Evolutionary conservation across 2,797 vertebrate genomes (phyloP), one percentile per base, ranked within the genome.

Genomic region (Graptemys geographica): DNA sequence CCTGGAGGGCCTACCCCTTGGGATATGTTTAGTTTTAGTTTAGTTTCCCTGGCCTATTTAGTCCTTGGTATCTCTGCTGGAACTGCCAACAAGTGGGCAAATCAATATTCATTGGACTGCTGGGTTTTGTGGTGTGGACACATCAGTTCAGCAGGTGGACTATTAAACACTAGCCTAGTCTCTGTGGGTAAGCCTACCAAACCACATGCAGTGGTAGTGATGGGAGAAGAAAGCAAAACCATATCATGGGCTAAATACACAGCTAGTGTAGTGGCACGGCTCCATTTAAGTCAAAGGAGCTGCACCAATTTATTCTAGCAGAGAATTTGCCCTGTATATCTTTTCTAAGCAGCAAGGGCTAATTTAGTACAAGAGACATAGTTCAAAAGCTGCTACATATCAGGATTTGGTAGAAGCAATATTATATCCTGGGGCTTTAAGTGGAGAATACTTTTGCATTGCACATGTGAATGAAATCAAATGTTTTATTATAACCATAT

Each of bases 321-420:
- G 74, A 47, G 44, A 49, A 49, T 78, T 49, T 49, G 76, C 83
- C 78, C 91, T 92, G 69, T 84, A 86, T 88, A 88, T 49, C 44
- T 28, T 72, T 72, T 72, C 65, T 72, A 72, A 91, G 80, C 51
- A 88, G 51, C 52, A 52, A 93, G 13, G 74, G 28, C 74, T 47
- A 31, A 11, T 31, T 84, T 92, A 94, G 89, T 90, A 56, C 11
- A 90, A 91, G 78, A 76, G 65, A 95, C 21, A 1, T 27, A 81
- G 83, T 90, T 93, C 93, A 93, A 94, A 87, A 96, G 27, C 31
- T 56, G 23, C 41, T 47, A 82, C 27, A 44, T 44, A 28, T 31
- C 25, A 59, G 41, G 11, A 28, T 28, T 47, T 87, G 65, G 93
- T 69, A 88, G 37, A 37, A 94, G 51, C 47, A 59, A 90, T 49